Evolutionary conservation across 1,140 invertebrate species (phyloP).

Genomic region (Cotesia typhae): DNA sequence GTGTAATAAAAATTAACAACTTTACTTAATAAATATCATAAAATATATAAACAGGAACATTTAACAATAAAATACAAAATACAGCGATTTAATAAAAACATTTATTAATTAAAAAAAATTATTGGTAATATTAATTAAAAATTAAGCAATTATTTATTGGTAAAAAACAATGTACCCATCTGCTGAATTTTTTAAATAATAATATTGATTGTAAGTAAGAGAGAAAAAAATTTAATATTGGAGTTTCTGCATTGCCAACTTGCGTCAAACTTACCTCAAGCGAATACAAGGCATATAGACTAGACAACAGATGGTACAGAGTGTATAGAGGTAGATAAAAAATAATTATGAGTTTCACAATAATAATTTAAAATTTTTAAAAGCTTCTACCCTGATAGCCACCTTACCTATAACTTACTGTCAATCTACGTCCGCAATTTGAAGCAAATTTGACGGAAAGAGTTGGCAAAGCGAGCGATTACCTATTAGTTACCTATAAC

Average conservation of each 20-base stretch:
- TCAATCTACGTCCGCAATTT: too few species aligned
- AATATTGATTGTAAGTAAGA: not conserved
- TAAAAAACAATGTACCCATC: not conserved
- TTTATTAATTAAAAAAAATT: too few species aligned
- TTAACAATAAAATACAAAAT: too few species aligned
- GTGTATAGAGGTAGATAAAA: not conserved
- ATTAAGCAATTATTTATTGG: too few species aligned
- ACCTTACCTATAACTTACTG: too few species aligned
- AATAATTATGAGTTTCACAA: slow-evolving; percentile 7
- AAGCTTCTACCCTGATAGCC: too few species aligned
- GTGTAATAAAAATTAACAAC: not conserved
- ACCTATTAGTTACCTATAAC: too few species aligned
- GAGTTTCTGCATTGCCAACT: slow-evolving; percentile 13
- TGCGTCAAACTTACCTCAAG: slow-evolving; percentile 17
- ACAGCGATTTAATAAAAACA: too few species aligned
- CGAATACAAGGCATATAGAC: not conserved
- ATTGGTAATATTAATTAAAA: too few species aligned
- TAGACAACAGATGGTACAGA: slow-evolving; percentile 17
- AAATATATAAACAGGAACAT: not conserved
- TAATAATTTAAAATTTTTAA: not conserved
- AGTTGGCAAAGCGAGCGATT: too few species aligned
- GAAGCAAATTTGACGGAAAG: too few species aligned
- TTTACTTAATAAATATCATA: slow-evolving; percentile 7
- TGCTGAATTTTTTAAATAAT: not conserved
- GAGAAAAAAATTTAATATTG: not conserved